These are phyloP conservation scores for Leucoraja erinaceus DNA, from an alignment of 2,113 vertebrate genomes.

Conservation along the genomic window DNA sequence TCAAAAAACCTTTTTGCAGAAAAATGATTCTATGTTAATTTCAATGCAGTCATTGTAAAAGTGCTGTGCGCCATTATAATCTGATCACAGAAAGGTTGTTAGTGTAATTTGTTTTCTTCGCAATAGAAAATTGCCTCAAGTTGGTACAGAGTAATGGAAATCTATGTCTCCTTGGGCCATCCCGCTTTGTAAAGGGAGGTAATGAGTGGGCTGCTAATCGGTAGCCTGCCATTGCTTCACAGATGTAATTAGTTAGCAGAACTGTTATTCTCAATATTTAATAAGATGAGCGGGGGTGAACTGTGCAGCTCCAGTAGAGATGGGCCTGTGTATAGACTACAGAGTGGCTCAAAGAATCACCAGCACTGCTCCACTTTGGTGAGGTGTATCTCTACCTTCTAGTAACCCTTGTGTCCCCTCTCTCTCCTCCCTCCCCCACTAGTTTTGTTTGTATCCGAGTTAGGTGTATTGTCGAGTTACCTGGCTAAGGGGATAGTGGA, in stretches of 20 bases:
- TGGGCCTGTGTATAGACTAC: neutral
- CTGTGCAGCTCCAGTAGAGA: neutral
- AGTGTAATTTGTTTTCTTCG: neutral
- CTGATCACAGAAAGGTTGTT: neutral
- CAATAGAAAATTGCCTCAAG: neutral
- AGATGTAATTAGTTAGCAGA: neutral
- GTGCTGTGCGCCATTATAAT: neutral
- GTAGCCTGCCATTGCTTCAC: neutral
- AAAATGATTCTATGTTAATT: neutral
- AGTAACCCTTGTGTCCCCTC: no score
- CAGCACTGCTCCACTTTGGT: neutral
- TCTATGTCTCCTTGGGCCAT: neutral
- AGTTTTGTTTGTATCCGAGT: no score
- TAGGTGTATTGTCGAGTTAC: no score
- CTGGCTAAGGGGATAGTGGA: no score
- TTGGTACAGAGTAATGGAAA: neutral
- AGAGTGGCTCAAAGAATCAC: neutral
- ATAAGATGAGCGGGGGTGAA: neutral
- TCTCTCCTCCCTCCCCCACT: no score
- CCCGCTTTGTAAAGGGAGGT: neutral
- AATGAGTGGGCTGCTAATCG: neutral
- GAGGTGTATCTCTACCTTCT: no score
- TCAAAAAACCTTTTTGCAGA: neutral
- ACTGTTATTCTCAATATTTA: neutral
- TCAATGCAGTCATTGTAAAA: neutral